Percentiles rank a stretch among this genome's conserved stretches.
Evolutionary conservation across 2,113 vertebrate species (phyloP).

Genomic region (Opisthocomus hoazin): DNA sequence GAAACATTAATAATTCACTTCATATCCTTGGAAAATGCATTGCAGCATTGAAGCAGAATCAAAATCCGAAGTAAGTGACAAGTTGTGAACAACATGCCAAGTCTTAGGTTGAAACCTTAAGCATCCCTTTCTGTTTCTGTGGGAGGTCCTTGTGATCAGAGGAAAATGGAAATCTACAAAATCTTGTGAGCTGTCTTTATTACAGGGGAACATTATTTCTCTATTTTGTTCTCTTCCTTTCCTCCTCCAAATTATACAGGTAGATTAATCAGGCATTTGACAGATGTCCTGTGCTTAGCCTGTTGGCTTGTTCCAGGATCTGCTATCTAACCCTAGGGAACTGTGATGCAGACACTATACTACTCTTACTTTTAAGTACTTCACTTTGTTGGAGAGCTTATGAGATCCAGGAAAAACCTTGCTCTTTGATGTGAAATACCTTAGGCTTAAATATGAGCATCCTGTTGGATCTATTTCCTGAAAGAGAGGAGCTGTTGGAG

Average conservation of each 20-base stretch:
- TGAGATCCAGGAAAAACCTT: background rate
- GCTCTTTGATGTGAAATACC: background rate
- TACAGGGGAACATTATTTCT: background rate
- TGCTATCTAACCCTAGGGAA: background rate
- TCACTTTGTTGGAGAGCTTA: background rate
- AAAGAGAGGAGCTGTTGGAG: too few relatives aligned
- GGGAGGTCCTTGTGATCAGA: background rate
- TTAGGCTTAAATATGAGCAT: background rate
- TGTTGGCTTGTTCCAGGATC: background rate
- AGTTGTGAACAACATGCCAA: background rate
- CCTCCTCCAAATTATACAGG: background rate
- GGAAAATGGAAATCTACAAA: background rate
- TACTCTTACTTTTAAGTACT: background rate
- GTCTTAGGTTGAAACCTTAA: background rate
- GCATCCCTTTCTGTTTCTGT: background rate
- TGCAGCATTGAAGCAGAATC: slow-evolving; percentile 79
- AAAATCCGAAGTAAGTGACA: slow-evolving; percentile 76
- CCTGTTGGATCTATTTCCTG: background rate
- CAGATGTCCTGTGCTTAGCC: background rate
- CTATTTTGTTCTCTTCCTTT: background rate
- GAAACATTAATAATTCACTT: slow-evolving; percentile 89
- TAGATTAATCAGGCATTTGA: background rate
- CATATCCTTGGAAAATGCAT: slow-evolving; percentile 91
- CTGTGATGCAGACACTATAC: background rate
- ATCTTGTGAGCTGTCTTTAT: background rate